Base-by-base conservation (phyloP, 2,797 vertebrate species). In the Etheostoma perlongum region DNA sequence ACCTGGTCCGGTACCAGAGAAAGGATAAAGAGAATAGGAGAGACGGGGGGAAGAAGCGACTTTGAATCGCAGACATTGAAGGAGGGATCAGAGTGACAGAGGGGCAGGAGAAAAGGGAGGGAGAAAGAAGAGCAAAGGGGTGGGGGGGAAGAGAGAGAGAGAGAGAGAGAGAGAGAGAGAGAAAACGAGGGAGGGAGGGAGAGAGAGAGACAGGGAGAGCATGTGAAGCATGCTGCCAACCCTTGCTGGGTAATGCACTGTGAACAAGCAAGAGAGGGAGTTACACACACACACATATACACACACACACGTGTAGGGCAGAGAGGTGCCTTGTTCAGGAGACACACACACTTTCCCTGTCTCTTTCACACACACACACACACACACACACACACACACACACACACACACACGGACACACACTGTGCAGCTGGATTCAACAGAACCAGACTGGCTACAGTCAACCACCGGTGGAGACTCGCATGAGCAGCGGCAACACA, bases 151-250 rank as follows among this genome's bases (percentile, higher is more conserved):
- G 80, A 88, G 88, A 91, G 88, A 72, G 79, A 79, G 70, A 79
- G 66, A 23, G 77, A 12, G 42, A n/a, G n/a, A n/a, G n/a, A n/a
- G n/a, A 6, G 27, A 67, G 40, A 33, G 51, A 44, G 58, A 4
- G n/a, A 16, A 27, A 3, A 55, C 11, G 67, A 27, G 66, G 36
- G 75, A 48, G 49, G 14, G 65, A 4, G 72, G 13, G 46, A 30
- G 78, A 63, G 84, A 12, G 87, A 72, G 76, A 71, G 78, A 55
- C 65, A 67, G 73, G 72, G 76, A 72, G 88, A 85, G 87, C 65
- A 64, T 82, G 86, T 88, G 84, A 89, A 93, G 90, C 93, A 91
- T 71, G 85, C 88, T 94, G 91, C 90, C 82, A 83, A 78, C 79
- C 61, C 83, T 74, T 71, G 70, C 90, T 93, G 76, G 8, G 82